phyloP scores from a whole-genome alignment of 2,113 vertebrate species.

The Clarias magur region DNA sequence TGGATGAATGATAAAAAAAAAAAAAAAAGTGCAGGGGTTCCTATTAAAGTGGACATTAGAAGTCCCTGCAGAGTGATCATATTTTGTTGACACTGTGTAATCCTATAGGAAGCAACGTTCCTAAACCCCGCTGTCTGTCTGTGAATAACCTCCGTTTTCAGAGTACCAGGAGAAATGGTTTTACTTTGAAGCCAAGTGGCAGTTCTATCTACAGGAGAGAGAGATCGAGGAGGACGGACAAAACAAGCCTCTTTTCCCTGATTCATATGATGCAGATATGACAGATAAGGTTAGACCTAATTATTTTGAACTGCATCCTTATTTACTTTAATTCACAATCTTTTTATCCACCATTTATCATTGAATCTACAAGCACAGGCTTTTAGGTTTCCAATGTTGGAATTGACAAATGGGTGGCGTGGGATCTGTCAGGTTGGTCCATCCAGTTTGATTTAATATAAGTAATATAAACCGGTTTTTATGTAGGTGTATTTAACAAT shows the following conservation, averaged over 20 bases:
- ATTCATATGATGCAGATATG: constrained; percentile 82
- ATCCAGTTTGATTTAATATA: not conserved
- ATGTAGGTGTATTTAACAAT: not conserved
- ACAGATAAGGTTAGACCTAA: constrained; percentile 81
- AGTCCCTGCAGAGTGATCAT: not conserved
- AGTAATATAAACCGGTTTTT: not conserved
- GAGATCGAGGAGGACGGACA: constrained; percentile 81
- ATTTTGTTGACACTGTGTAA: not conserved
- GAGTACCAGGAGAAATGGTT: constrained; percentile 98
- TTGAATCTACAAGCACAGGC: not conserved
- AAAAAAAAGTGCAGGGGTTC: not conserved
- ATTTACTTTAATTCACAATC: not conserved
- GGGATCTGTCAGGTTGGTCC: not conserved
- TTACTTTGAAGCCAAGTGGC: constrained; percentile 98
- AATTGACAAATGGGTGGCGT: not conserved
- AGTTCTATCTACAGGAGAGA: constrained; percentile 94
- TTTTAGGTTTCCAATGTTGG: not conserved
- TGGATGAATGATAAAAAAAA: not conserved
- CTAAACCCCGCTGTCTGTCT: not conserved
- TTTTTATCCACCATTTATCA: not conserved
- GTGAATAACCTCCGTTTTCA: constrained; percentile 54
- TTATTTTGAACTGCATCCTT: not conserved
- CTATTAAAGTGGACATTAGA: not conserved
- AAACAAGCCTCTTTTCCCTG: constrained; percentile 79
- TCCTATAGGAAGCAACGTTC: not conserved